These are phyloP conservation scores for Gasteruption jaculator DNA, from an alignment of 2,888 invertebrate species.

Conservation along the genomic window DNA sequence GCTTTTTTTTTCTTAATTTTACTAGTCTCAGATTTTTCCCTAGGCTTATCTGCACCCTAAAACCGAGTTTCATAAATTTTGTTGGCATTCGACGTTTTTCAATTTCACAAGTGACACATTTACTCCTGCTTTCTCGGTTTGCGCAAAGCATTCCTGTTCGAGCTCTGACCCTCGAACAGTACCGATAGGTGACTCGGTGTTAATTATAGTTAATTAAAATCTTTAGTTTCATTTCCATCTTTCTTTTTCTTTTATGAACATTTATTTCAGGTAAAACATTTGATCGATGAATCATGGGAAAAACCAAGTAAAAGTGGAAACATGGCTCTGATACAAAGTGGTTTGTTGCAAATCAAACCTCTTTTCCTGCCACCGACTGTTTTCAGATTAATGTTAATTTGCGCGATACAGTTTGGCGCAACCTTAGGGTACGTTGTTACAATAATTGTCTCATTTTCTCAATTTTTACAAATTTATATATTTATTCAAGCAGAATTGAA, in stretches of 20 bases:
- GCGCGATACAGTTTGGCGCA: slow-evolving; percentile 62
- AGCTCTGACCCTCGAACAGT: too few species aligned
- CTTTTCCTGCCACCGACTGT: slow-evolving; percentile 64
- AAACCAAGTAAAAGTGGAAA: slow-evolving; percentile 40
- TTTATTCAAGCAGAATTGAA: too few species aligned
- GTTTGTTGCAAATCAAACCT: slow-evolving; percentile 66
- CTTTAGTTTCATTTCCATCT: neutral
- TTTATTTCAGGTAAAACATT: slow-evolving; percentile 48
- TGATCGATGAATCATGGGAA: slow-evolving; percentile 47
- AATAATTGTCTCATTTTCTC: slow-evolving; percentile 2
- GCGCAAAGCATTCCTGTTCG: too few species aligned
- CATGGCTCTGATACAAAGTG: too few species aligned
- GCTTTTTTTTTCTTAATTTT: slow-evolving; percentile 2
- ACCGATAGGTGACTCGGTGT: neutral
- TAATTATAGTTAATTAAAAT: neutral
- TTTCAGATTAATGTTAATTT: slow-evolving; percentile 61
- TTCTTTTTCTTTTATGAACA: neutral
- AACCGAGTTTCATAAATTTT: slow-evolving; percentile 12
- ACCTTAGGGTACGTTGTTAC: slow-evolving; percentile 60
- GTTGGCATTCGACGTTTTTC: neutral
- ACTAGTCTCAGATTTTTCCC: slow-evolving; percentile 3
- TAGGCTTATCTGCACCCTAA: too few species aligned
- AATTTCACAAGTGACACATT: neutral
- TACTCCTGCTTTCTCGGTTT: too few species aligned
- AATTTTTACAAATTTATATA: neutral